Evolutionary conservation across 2,113 vertebrate genomes (phyloP).

Genomic region (Dasyornis broadbenti): DNA sequence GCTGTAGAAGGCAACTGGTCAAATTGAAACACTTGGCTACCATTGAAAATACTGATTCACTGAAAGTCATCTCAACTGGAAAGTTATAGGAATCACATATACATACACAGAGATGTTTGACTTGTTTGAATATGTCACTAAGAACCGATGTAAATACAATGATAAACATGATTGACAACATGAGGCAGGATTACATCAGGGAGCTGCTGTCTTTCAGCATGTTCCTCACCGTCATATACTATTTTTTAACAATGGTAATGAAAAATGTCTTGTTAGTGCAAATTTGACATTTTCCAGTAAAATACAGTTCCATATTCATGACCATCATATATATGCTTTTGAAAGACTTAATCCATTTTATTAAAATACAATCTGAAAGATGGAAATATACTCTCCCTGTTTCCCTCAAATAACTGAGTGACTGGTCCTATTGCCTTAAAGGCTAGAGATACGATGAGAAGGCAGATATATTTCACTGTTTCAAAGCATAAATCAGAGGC

Average conservation of each 20-base stretch:
- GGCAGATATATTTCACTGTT: not conserved
- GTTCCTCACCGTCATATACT: not conserved
- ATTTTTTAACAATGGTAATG: not conserved
- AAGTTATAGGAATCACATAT: not conserved
- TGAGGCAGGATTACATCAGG: not conserved
- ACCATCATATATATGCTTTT: not conserved
- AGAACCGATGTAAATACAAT: not conserved
- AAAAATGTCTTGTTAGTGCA: not conserved
- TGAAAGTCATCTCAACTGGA: not conserved
- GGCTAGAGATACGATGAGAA: not conserved
- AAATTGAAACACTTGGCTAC: not conserved
- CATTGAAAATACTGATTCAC: not conserved
- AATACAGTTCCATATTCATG: not conserved
- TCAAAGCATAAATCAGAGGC: not conserved
- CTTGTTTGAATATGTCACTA: not conserved
- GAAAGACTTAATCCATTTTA: not conserved
- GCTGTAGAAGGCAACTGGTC: not conserved
- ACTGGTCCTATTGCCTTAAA: not conserved
- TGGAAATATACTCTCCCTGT: not conserved
- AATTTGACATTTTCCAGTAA: not conserved
- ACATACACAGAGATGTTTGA: not conserved
- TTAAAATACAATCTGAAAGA: not conserved
- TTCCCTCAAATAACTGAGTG: not conserved
- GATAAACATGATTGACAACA: not conserved
- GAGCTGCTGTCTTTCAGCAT: not conserved